phyloP scores from a whole-genome alignment of 2,888 invertebrate genomes.

The Hesperia comma region DNA sequence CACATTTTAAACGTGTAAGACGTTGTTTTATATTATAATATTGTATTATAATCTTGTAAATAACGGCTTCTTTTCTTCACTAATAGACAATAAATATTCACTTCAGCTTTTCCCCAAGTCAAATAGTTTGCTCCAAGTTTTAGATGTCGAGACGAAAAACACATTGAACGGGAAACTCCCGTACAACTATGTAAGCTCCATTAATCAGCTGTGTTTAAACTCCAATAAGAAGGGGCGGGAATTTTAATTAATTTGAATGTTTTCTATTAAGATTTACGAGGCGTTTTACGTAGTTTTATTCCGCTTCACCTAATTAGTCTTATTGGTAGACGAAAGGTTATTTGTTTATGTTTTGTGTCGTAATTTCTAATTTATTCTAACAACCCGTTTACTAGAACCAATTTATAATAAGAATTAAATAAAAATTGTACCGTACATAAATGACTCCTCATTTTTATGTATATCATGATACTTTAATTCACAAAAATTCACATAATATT shows the following conservation, averaged over 20 bases:
- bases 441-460: too few species aligned
- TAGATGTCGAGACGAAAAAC: constrained; percentile 34
- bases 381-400: too few species aligned
- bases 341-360: neutral
- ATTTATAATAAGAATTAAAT: too few species aligned
- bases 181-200: constrained; percentile 33
- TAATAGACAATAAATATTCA: constrained; percentile 2
- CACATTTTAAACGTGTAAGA: too few species aligned
- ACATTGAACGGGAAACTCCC: constrained; percentile 29
- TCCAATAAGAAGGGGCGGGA: constrained; percentile 34
- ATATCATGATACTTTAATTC: too few species aligned
- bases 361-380: too few species aligned
- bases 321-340: neutral
- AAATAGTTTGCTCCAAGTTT: constrained; percentile 33
- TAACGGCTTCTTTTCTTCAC: neutral
- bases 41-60: neutral
- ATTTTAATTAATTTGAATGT: constrained; percentile 37
- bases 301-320: neutral
- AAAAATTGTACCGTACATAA: too few species aligned
- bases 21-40: too few species aligned
- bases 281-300: constrained; percentile 17
- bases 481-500: too few species aligned
- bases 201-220: constrained; percentile 36
- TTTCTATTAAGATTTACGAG: constrained; percentile 30
- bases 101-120: constrained; percentile 7